Percentiles rank a stretch among this genome's conserved stretches.
Conservation (phyloP, 1,140 invertebrate genomes). For the Drosophila rufa region DNA sequence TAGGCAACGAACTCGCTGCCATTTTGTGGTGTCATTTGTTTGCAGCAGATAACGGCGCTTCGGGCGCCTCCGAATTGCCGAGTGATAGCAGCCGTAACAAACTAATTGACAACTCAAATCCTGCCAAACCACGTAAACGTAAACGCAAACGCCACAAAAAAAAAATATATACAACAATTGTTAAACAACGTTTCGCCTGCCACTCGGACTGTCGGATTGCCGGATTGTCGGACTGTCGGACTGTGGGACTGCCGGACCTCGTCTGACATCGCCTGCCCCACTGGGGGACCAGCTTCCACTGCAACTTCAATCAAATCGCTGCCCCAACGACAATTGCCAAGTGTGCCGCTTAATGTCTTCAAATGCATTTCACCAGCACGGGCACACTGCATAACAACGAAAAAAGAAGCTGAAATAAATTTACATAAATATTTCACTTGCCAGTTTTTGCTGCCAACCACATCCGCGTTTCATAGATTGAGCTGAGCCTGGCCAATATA, state of each 20-base stretch:
- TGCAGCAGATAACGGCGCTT: constrained; percentile 74
- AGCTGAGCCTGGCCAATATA: constrained; percentile 48
- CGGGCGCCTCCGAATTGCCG: constrained; percentile 54
- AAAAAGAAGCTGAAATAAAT: constrained; percentile 75
- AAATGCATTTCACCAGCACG: constrained; percentile 70
- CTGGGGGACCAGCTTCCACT: constrained; percentile 40
- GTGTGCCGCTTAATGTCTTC: constrained; percentile 81
- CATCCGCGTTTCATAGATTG: constrained; percentile 75
- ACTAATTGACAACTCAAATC: constrained; percentile 84
- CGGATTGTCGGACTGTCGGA: constrained; percentile 18
- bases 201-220: constrained; percentile 42
- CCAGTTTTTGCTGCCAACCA: constrained; percentile 67
- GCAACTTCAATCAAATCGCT: constrained; percentile 76
- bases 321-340: constrained; percentile 80
- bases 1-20: constrained; percentile 80
- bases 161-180: constrained; percentile 59
- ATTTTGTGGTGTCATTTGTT: constrained; percentile 54
- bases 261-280: constrained; percentile 23
- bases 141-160: neutral
- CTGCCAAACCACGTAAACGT: constrained; percentile 59
- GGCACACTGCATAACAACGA: constrained; percentile 33
- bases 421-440: constrained; percentile 82
- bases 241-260: constrained; percentile 17
- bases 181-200: constrained; percentile 68
- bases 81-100: constrained; percentile 75